These are phyloP conservation scores for Poeciliopsis infans DNA, from an alignment of 2,797 vertebrate genomes.

Conservation along the genomic window DNA sequence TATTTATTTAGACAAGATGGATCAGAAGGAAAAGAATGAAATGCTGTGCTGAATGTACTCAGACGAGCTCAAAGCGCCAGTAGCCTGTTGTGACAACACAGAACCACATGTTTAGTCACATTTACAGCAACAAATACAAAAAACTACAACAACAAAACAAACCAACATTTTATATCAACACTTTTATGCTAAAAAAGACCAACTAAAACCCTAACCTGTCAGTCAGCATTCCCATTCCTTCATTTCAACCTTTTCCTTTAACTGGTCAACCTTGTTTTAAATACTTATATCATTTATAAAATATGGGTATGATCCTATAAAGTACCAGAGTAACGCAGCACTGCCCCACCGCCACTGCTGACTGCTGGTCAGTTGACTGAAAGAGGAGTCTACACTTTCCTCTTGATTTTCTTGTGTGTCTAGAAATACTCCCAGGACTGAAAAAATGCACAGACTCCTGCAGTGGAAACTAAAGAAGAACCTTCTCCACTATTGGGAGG, in stretches of 20 bases:
- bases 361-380: neutral
- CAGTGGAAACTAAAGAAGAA: neutral
- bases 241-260: neutral
- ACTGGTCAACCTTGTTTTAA: neutral
- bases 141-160: neutral
- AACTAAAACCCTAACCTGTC: neutral
- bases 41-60: slow-evolving; percentile 30
- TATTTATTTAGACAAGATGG: slow-evolving; percentile 34
- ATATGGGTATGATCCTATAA: neutral
- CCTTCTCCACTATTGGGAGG: neutral
- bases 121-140: slow-evolving; percentile 1
- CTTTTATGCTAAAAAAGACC: neutral
- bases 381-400: neutral
- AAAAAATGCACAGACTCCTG: neutral
- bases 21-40: slow-evolving; percentile 21
- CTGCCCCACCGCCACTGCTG: neutral
- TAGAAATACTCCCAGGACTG: neutral
- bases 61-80: slow-evolving; percentile 25
- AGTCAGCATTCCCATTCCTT: neutral
- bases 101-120: slow-evolving; percentile 11
- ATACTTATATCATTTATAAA: neutral
- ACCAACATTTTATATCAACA: too few species aligned
- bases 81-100: slow-evolving; percentile 6
- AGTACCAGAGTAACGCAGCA: neutral
- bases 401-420: neutral